Conservation (phyloP, 1,140 invertebrate genomes). For the Nasonia giraulti region DNA sequence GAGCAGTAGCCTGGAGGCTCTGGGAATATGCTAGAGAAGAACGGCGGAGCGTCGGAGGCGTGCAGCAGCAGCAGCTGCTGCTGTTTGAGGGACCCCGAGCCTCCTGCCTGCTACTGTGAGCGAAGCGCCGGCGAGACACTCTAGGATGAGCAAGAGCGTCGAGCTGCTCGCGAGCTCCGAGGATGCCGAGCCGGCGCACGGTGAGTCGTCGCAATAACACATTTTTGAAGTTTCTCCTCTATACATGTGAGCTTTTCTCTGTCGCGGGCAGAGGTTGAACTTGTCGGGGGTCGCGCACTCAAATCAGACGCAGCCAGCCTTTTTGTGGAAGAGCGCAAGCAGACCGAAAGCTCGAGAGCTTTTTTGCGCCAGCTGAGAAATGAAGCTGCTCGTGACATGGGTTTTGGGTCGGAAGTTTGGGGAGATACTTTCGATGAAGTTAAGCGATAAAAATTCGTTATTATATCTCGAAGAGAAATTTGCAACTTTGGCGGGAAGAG, state of each 20-base stretch:
- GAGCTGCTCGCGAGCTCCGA: slow-evolving; percentile 68
- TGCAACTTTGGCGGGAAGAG: background rate
- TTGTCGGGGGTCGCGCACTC: too few species aligned
- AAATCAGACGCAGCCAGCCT: too few species aligned
- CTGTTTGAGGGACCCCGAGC: background rate
- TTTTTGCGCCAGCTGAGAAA: too few species aligned
- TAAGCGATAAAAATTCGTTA: background rate
- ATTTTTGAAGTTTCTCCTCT: background rate
- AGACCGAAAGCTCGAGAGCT: too few species aligned
- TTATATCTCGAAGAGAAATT: background rate
- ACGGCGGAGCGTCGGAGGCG: background rate
- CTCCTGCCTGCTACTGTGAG: background rate
- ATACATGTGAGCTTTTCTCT: too few species aligned
- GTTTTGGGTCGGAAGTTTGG: background rate
- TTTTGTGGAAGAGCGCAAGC: too few species aligned
- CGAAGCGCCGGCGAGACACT: background rate
- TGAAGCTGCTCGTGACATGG: too few species aligned
- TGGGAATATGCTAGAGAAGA: background rate
- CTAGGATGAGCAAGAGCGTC: slow-evolving; percentile 68
- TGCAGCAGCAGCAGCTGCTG: background rate
- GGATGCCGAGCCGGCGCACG: slow-evolving; percentile 62
- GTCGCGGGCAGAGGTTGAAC: too few species aligned
- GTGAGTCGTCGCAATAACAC: slow-evolving; percentile 53
- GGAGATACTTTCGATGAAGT: background rate
- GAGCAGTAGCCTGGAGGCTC: background rate